These are phyloP conservation scores for Crotalus helleri DNA, from an alignment of 2,113 vertebrate genomes.

Conservation along the genomic window DNA sequence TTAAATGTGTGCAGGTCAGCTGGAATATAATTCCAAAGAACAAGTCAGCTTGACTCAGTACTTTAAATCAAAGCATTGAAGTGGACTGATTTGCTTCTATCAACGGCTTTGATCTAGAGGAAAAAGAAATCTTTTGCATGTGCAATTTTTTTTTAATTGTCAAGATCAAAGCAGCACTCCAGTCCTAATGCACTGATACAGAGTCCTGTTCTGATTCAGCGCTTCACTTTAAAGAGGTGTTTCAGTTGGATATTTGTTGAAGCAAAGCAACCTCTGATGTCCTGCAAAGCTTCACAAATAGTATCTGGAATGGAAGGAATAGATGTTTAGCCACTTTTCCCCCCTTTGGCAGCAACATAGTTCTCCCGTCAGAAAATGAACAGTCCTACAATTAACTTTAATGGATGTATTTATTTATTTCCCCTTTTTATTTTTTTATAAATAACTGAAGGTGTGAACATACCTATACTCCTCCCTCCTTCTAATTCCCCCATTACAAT, in stretches of 20 bases:
- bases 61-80: background rate
- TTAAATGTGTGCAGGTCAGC: background rate
- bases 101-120: background rate
- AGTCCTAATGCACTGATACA: background rate
- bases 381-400: slow-evolving; percentile 27
- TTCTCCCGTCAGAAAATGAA: slow-evolving; percentile 19
- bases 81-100: background rate
- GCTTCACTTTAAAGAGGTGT: background rate
- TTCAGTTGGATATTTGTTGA: background rate
- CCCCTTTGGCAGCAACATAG: slow-evolving; percentile 8
- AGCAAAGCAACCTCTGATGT: background rate
- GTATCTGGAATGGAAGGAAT: slow-evolving; percentile 4
- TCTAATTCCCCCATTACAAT: background rate
- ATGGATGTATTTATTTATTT: background rate
- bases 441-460: background rate
- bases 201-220: background rate
- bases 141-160: background rate
- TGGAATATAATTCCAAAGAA: background rate
- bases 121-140: background rate
- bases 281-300: background rate
- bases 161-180: background rate
- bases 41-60: background rate
- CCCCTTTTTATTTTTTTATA: background rate
- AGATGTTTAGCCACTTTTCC: slow-evolving; percentile 15
- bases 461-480: background rate